Percentiles rank a stretch among this genome's conserved stretches.
Conservation (phyloP, 2,113 vertebrate genomes). For the Sander vitreus region DNA sequence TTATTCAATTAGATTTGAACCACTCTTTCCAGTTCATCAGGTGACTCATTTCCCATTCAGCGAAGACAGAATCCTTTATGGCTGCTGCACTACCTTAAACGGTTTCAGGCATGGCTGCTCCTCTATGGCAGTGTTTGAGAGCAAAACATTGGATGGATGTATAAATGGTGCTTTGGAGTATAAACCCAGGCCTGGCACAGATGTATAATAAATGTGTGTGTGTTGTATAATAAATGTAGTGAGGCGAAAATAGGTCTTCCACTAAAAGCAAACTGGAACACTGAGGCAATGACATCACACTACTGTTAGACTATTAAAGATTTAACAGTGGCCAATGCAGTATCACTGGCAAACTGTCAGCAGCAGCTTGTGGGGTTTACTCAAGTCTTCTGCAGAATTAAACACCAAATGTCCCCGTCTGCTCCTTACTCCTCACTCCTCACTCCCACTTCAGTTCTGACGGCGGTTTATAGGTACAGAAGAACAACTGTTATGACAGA, state of each 20-base stretch:
- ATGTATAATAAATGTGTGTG: slow-evolving; percentile 24
- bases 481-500: neutral
- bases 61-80: slow-evolving; percentile 32
- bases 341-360: slow-evolving; percentile 59
- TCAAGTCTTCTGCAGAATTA: slow-evolving; percentile 52
- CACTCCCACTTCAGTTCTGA: slow-evolving; percentile 28
- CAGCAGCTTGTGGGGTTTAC: slow-evolving; percentile 71
- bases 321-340: slow-evolving; percentile 57
- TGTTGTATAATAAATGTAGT: slow-evolving; percentile 16
- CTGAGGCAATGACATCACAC: slow-evolving; percentile 43
- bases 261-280: slow-evolving; percentile 36
- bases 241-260: neutral
- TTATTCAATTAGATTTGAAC: slow-evolving; percentile 58
- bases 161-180: no score
- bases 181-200: slow-evolving; percentile 34
- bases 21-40: slow-evolving; percentile 56
- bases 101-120: slow-evolving; percentile 55
- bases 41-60: slow-evolving; percentile 45
- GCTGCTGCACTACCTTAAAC: slow-evolving; percentile 44
- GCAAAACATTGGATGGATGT: slow-evolving; percentile 36
- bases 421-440: slow-evolving; percentile 35
- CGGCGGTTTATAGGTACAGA: neutral
- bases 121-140: slow-evolving; percentile 31
- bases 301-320: slow-evolving; percentile 59
- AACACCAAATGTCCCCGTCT: slow-evolving; percentile 54